phyloP scores from a whole-genome alignment of 2,113 vertebrate species.

The Pseudolaguvia tuberculata region DNA sequence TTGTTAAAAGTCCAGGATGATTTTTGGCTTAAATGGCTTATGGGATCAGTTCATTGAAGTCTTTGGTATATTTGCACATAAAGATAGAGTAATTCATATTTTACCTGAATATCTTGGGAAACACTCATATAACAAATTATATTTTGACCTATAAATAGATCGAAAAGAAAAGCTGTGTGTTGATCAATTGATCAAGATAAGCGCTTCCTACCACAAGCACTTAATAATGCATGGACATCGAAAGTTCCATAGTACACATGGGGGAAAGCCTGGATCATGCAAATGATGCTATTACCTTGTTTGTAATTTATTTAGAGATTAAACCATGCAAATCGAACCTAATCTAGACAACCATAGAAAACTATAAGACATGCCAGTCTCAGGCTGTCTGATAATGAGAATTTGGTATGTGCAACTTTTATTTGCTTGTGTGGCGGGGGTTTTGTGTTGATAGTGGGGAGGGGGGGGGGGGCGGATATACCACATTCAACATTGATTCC shows the following conservation, averaged over 20 bases:
- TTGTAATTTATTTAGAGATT: neutral
- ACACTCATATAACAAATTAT: neutral
- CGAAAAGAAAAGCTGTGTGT: neutral
- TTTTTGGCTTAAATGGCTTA: slow-evolving; percentile 23
- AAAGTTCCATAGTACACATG: neutral
- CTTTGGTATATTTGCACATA: neutral
- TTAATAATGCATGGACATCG: neutral
- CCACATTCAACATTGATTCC: slow-evolving; percentile 42
- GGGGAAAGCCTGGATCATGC: neutral
- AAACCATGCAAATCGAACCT: neutral
- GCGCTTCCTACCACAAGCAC: neutral
- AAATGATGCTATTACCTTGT: neutral
- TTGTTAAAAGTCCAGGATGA: slow-evolving; percentile 23
- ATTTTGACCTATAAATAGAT: neutral
- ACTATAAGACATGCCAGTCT: neutral
- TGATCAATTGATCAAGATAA: neutral
- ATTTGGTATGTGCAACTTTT: slow-evolving; percentile 24
- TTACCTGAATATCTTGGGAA: neutral
- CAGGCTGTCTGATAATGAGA: neutral
- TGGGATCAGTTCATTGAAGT: neutral
- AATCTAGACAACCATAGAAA: neutral
- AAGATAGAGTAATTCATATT: neutral
- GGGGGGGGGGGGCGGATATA: no score
- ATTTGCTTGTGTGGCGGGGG: slow-evolving; percentile 28
- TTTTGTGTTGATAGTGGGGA: slow-evolving; percentile 16